phyloP scores from a whole-genome alignment of 1,140 invertebrate genomes.

The Pogonognathellus flavescens region DNA sequence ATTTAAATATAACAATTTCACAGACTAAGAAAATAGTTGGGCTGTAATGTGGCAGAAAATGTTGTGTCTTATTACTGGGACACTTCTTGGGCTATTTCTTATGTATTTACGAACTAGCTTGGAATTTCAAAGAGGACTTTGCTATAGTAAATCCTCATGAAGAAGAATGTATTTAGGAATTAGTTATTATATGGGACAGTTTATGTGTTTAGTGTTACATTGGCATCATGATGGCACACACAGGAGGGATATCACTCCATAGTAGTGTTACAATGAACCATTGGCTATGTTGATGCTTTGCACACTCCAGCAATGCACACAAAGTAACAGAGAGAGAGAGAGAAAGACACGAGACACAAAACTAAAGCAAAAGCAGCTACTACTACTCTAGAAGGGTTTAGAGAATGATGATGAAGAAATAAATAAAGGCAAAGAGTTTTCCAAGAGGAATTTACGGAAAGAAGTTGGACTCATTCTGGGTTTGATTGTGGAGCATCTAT shows the following conservation, averaged over 20 bases:
- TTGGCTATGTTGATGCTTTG: neutral
- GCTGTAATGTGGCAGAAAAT: neutral
- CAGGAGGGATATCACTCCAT: neutral
- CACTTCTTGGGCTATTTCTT: neutral
- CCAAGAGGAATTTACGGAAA: conserved; percentile 39
- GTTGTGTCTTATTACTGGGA: conserved; percentile 20
- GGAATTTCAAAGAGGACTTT: conserved; percentile 20
- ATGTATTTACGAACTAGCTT: neutral
- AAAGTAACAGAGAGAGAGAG: neutral
- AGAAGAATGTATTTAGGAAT: conserved; percentile 49
- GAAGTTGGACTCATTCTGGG: conserved; percentile 46
- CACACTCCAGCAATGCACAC: neutral
- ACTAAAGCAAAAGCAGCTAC: neutral
- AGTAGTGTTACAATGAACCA: too few species aligned
- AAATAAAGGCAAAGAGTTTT: conserved; percentile 53
- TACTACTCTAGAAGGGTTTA: conserved; percentile 40
- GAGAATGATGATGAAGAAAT: conserved; percentile 54
- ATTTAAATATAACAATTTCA: conserved; percentile 35
- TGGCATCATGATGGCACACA: neutral
- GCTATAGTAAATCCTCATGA: conserved; percentile 45
- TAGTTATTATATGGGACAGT: conserved; percentile 34
- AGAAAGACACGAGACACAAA: conserved; percentile 20
- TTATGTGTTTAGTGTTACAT: conserved; percentile 39
- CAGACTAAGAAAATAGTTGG: conserved; percentile 1
- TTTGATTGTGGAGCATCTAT: conserved; percentile 62